phyloP scores from a whole-genome alignment of 2,113 vertebrate genomes.

The Aix galericulata region DNA sequence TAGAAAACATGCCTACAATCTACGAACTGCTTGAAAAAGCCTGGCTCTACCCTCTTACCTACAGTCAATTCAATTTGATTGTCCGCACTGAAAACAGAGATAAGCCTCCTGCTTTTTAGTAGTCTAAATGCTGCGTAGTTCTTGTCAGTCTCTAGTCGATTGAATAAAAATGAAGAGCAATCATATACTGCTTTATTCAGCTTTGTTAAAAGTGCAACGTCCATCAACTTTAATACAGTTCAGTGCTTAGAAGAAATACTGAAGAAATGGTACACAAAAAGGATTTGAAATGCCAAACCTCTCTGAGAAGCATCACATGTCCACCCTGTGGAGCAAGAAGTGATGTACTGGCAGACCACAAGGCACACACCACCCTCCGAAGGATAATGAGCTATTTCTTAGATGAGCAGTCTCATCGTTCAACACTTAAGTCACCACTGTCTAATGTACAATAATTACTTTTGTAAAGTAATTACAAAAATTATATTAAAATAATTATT shows the following conservation, averaged over 20 bases:
- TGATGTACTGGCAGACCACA: background rate
- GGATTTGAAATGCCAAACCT: background rate
- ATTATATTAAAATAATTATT: background rate
- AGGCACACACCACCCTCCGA: background rate
- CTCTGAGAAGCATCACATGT: background rate
- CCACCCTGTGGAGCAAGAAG: background rate
- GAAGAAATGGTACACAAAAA: background rate
- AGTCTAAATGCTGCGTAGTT: background rate
- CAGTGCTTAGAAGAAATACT: background rate
- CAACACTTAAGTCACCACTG: background rate
- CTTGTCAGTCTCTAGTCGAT: conserved; percentile 22
- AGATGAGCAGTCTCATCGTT: background rate
- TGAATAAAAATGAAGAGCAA: background rate
- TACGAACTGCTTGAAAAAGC: background rate
- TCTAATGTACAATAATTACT: background rate
- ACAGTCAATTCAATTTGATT: background rate
- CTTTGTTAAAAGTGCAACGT: background rate
- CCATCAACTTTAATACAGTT: background rate
- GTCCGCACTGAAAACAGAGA: background rate
- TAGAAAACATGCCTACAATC: background rate
- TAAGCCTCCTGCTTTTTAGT: background rate
- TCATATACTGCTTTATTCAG: background rate
- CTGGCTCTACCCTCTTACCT: background rate
- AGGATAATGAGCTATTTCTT: background rate
- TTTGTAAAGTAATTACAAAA: background rate